phyloP scores from a whole-genome alignment of 2,113 vertebrate species.

The Vimba vimba region DNA sequence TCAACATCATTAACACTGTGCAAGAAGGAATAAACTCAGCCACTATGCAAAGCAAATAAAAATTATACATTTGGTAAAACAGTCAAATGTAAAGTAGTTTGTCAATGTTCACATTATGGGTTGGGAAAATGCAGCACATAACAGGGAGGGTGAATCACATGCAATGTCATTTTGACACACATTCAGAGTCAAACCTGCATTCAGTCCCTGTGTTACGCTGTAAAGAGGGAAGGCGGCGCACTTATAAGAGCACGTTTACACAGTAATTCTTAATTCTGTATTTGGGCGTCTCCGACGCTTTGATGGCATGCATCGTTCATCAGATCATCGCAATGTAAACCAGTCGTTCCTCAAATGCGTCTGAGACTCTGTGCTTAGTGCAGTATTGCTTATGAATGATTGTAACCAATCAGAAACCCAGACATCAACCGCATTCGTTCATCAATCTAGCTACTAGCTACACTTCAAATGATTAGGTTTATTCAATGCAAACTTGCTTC shows the following conservation, averaged over 20 bases:
- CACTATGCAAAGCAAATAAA: neutral
- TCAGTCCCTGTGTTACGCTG: neutral
- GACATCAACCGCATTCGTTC: too few relatives aligned
- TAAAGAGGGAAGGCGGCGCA: neutral
- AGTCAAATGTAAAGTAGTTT: neutral
- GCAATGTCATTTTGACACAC: neutral
- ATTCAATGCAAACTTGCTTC: neutral
- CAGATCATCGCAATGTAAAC: neutral
- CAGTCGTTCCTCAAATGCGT: neutral
- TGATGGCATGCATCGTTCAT: neutral
- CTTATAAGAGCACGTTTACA: neutral
- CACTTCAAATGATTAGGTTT: neutral
- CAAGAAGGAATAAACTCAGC: conserved; percentile 5
- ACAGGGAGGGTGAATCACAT: neutral
- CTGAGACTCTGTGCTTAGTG: neutral
- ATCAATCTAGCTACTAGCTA: neutral
- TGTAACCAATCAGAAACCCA: neutral
- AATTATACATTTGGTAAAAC: neutral
- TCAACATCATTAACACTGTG: conserved; percentile 55
- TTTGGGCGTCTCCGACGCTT: neutral
- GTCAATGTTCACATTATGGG: neutral
- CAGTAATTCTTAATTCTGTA: neutral
- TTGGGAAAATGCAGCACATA: neutral
- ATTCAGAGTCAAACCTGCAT: neutral
- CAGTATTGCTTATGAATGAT: conserved; percentile 22